Base-by-base conservation (phyloP, 2,113 vertebrate species). In the Apus apus region DNA sequence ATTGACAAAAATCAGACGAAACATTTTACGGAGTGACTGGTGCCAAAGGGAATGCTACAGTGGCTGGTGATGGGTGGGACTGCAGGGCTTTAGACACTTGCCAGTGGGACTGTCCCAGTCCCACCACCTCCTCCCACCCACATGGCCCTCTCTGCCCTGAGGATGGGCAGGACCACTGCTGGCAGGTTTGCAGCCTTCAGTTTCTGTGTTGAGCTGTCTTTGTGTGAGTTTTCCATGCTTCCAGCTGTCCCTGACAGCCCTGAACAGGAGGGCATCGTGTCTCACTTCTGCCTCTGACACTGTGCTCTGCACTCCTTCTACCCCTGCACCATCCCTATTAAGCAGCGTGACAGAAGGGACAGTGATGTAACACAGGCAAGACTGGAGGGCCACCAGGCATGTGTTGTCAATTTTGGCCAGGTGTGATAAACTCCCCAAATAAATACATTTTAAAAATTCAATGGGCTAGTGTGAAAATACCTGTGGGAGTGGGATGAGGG, bases 371-470 rank as follows among this genome's bases (percentile, higher is more conserved):
- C 48, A 48, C 0, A 2, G 20, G 8, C 26, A 58, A 7, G 8
- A 48, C 29, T 48, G 2, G 11, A 40, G 21, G 15, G 45, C 45
- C 25, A 22, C 15, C 8, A 70, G 16, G 7, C 13, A 8, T 1
- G 2, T 21, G 4, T n/a, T 50, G 83, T 50, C 43, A 77, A 3
- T 23, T 84, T 90, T 66, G 54, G 18, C 17, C 40, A 36, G n/a
- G 16, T 48, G 15, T 30, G 46, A 71, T n/a, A 83, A 81, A 10
- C 2, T 1, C 5, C 1, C 1, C 0, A 11, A 26, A 45, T 16
- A 48, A 30, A 75, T 11, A 27, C 18, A 25, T 19, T 19, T 48
- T 54, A 61, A 8, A 30, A 68, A 62, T 46, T 40, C 25, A 13
- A 6, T 18, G 25, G n/a, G 6, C 7, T 64, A 60, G 17, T 46